Evolutionary conservation across 2,113 vertebrate species (phyloP).

Genomic region (Cichladusa arquata): DNA sequence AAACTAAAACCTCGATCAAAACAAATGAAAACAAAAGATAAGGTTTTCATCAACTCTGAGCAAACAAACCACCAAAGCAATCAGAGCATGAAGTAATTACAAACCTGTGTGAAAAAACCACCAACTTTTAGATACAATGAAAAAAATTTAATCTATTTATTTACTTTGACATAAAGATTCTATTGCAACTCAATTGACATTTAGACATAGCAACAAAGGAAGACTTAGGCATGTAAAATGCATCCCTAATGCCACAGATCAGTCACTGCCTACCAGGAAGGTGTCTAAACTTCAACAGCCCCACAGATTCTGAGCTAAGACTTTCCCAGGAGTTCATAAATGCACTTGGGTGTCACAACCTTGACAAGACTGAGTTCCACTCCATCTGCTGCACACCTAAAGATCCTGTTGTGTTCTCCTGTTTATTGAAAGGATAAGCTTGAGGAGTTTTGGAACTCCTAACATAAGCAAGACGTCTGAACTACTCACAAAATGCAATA

Average conservation of each 20-base stretch:
- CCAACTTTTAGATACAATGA: background rate
- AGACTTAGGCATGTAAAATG: background rate
- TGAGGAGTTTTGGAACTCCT: background rate
- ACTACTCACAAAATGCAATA: background rate
- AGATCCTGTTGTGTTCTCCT: background rate
- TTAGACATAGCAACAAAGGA: background rate
- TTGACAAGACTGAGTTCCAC: background rate
- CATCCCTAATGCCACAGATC: background rate
- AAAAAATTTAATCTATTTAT: background rate
- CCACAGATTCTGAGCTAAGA: background rate
- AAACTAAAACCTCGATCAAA: background rate
- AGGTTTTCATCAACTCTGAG: background rate
- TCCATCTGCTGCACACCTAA: background rate
- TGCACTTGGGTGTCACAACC: background rate
- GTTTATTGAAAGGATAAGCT: background rate
- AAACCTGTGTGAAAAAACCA: background rate
- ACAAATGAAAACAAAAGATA: background rate
- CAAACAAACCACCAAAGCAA: background rate
- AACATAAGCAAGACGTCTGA: background rate
- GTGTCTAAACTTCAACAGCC: background rate
- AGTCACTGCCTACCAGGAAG: background rate
- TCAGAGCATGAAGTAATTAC: background rate
- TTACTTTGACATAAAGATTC: background rate
- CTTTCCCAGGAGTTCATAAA: background rate
- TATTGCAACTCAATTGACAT: background rate